Percentiles rank a stretch among this genome's conserved stretches.
These are phyloP conservation scores for Platichthys stellatus DNA, from an alignment of 2,113 vertebrate genomes.

Conservation along the genomic window DNA sequence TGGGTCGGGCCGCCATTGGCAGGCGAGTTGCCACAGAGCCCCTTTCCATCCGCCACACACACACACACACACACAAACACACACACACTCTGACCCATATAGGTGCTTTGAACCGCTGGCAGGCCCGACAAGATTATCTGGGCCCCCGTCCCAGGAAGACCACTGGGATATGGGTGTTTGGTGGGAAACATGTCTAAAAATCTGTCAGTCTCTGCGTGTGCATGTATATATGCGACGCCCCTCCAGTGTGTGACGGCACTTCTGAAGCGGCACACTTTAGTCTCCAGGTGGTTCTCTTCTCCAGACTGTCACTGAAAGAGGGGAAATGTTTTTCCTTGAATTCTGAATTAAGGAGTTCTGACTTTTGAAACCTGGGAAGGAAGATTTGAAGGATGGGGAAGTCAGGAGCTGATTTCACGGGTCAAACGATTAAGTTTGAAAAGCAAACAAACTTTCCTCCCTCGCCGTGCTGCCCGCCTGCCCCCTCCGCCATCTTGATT, in stretches of 20 bases:
- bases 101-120: slow-evolving; percentile 73
- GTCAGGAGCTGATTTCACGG: slow-evolving; percentile 2
- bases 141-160: slow-evolving; percentile 70
- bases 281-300: slow-evolving; percentile 62
- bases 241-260: slow-evolving; percentile 41
- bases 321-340: neutral
- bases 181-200: slow-evolving; percentile 41
- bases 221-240: slow-evolving; percentile 4
- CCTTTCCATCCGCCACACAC: neutral
- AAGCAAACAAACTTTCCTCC: slow-evolving; percentile 39
- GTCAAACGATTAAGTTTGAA: slow-evolving; percentile 21
- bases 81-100: slow-evolving; percentile 69
- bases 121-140: slow-evolving; percentile 63
- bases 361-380: neutral
- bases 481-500: slow-evolving; percentile 54
- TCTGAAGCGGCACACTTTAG: slow-evolving; percentile 53
- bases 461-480: slow-evolving; percentile 8
- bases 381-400: neutral
- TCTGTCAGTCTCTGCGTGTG: slow-evolving; percentile 20
- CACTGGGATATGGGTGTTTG: slow-evolving; percentile 49
- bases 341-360: slow-evolving; percentile 19
- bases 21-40: slow-evolving; percentile 40
- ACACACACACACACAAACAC: slow-evolving; percentile 18
- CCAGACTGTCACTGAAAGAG: slow-evolving; percentile 39
- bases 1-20: slow-evolving; percentile 35